phyloP scores from a whole-genome alignment of 2,888 invertebrate species.

The Gari tellinella region DNA sequence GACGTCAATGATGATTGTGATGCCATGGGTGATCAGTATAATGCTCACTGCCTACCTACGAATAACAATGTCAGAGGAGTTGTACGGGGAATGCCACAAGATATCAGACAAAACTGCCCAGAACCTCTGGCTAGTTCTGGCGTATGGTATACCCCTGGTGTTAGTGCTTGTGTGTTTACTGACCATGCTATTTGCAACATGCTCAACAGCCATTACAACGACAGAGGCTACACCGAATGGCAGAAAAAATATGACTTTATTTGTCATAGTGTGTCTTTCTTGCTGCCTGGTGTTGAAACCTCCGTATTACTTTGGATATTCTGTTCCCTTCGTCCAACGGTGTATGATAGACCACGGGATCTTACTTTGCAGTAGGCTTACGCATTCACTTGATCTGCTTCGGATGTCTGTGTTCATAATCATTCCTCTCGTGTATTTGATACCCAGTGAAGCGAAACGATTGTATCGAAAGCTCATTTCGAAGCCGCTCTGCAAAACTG shows the following conservation, averaged over 20 bases:
- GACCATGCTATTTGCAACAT: conserved; percentile 20
- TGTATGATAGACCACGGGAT: conserved; percentile 11
- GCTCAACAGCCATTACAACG: conserved; percentile 15
- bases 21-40: conserved; percentile 51
- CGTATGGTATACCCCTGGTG: conserved; percentile 33
- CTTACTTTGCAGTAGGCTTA: conserved; percentile 29
- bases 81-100: conserved; percentile 47
- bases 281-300: conserved; percentile 38
- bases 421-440: conserved; percentile 43
- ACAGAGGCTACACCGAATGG: conserved; percentile 31
- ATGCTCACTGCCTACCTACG: conserved; percentile 47
- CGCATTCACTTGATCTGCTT: conserved; percentile 27
- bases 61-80: conserved; percentile 58
- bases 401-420: conserved; percentile 35
- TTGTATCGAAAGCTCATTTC: conserved; percentile 33
- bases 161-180: conserved; percentile 35
- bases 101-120: conserved; percentile 49
- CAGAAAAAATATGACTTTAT: conserved; percentile 31
- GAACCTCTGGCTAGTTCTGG: conserved; percentile 44
- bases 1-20: conserved; percentile 46
- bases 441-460: conserved; percentile 38
- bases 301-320: conserved; percentile 46
- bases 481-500: conserved; percentile 42
- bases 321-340: conserved; percentile 21
- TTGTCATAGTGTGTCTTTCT: conserved; percentile 36